phyloP scores from a whole-genome alignment of 2,888 invertebrate genomes.

The Protophormia terraenovae region DNA sequence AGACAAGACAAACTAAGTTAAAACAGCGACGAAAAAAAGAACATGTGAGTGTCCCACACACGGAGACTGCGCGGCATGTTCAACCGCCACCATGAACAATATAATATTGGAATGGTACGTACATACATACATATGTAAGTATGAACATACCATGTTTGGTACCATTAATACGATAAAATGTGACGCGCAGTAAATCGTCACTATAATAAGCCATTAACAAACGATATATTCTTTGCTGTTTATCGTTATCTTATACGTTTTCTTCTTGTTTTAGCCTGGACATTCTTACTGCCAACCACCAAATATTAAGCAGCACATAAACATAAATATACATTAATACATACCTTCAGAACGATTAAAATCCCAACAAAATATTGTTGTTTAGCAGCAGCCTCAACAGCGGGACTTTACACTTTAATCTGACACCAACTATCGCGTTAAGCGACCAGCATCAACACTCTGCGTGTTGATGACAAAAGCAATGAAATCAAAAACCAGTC shows the following conservation, averaged over 20 bases:
- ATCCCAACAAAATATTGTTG: neutral
- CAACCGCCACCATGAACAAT: slow-evolving; percentile 31
- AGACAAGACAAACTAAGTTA: slow-evolving; percentile 7
- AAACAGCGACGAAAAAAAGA: neutral
- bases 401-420: slow-evolving; percentile 70
- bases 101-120: neutral
- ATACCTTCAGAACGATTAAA: neutral
- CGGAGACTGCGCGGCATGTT: slow-evolving; percentile 54
- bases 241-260: slow-evolving; percentile 20
- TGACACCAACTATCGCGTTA: slow-evolving; percentile 66
- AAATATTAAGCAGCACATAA: neutral
- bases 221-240: slow-evolving; percentile 43
- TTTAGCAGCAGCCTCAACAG: slow-evolving; percentile 62
- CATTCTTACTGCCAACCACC: slow-evolving; percentile 5
- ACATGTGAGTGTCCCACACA: slow-evolving; percentile 58
- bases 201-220: slow-evolving; percentile 69
- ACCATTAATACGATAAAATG: slow-evolving; percentile 76
- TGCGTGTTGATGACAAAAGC: slow-evolving; percentile 71
- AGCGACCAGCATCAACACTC: slow-evolving; percentile 58
- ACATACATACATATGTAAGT: slow-evolving; percentile 12
- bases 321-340: neutral
- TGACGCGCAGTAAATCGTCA: slow-evolving; percentile 71
- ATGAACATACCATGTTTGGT: slow-evolving; percentile 69
- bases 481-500: slow-evolving; percentile 62
- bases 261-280: neutral